Base-by-base conservation (phyloP, 2,888 invertebrate genomes). In the Habroteleia sp. region DNA sequence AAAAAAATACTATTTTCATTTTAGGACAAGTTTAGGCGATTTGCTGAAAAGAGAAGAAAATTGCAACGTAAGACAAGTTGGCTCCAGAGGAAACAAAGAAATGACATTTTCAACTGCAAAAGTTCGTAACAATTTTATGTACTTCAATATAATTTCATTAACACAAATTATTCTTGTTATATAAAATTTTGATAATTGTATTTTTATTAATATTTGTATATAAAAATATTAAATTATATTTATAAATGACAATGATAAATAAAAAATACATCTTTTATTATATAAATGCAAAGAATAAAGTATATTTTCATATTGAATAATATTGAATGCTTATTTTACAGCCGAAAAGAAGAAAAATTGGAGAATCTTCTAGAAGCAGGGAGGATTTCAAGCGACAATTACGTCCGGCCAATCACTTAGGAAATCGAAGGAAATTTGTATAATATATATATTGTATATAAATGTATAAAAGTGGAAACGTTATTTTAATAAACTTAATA, bases 41-140 rank as follows among this genome's bases (percentile, higher is more conserved):
- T 90, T 96, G 80, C 88, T 96, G 14, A 87, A 90, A 48, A 91
- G 89, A 74, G 93, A 94, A 82, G 91, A 91, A 37, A 89, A 89
- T 25, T 87, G 90, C 83, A 50, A 89, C 82, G 86, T 91, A 81
- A 87, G 90, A 86, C 82, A 92, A 82, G 82, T 91, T 76, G 89
- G 94, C 80, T 89, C 94, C 0, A 87, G 92, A 6, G 93, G 96
- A 35, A 95, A 94, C 85, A 91, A 93, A 52, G 94, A 95, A 89
- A 95, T 96, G 93, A 94, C 93, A 11, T 96, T 96, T 82, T 90
- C 91, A 1, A 91, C 93, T 81, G 91, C 91, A 77, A 91, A 91
- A 85, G 90, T 90, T 83, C 78, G 5, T 23, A 7, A 27, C 27
- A 27, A 7, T 16, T n/a, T n/a, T n/a, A n/a, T n/a, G n/a, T n/a